phyloP scores from a whole-genome alignment of 2,888 invertebrate species.

The Eulithis testata region DNA sequence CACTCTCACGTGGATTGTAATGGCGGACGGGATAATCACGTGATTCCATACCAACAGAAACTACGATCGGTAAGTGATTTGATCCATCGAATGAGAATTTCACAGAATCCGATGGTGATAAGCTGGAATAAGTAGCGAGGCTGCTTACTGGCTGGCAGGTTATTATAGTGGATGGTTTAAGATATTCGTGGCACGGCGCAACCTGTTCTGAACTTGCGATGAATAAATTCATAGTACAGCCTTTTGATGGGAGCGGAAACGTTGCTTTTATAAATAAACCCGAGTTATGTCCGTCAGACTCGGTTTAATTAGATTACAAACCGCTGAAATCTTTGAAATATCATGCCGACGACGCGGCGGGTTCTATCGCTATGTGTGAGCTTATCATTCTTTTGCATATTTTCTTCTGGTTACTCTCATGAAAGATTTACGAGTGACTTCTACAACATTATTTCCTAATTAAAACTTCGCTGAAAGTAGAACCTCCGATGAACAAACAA shows the following conservation, averaged over 20 bases:
- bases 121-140: slow-evolving; percentile 5
- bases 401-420: neutral
- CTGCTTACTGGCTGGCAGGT: slow-evolving; percentile 11
- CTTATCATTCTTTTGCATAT: slow-evolving; percentile 6
- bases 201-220: slow-evolving; percentile 29
- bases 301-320: slow-evolving; percentile 33
- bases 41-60: slow-evolving; percentile 40
- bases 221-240: slow-evolving; percentile 28
- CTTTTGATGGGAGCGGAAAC: slow-evolving; percentile 14
- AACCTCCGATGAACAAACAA: slow-evolving; percentile 3
- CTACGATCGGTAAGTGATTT: slow-evolving; percentile 33
- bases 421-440: slow-evolving; percentile 2
- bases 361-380: slow-evolving; percentile 5
- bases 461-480: neutral
- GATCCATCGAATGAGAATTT: slow-evolving; percentile 18
- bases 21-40: slow-evolving; percentile 51
- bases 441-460: neutral
- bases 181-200: slow-evolving; percentile 28
- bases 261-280: slow-evolving; percentile 19
- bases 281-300: slow-evolving; percentile 20
- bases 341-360: slow-evolving; percentile 13
- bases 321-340: slow-evolving; percentile 19
- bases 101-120: slow-evolving; percentile 11
- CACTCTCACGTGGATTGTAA: slow-evolving; percentile 49
- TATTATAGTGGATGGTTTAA: slow-evolving; percentile 28